Conservation (phyloP, 2,113 vertebrate species). For the Arenaria interpres region DNA sequence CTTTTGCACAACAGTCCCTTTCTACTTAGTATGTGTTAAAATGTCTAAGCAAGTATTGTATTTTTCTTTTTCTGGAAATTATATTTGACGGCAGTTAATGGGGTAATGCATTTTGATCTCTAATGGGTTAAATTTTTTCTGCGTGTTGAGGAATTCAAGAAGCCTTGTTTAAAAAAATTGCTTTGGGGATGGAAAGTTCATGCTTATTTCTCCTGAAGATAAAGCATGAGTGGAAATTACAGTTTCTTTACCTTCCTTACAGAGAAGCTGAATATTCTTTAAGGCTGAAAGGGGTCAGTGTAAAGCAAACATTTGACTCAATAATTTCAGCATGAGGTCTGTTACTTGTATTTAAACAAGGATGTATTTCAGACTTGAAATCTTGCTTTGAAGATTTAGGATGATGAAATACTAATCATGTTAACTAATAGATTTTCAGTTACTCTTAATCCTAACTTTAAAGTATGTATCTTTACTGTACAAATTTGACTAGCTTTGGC, state of each 20-base stretch:
- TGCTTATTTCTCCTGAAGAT: neutral
- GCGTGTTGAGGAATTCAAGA: neutral
- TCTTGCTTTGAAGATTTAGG: neutral
- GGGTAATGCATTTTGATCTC: neutral
- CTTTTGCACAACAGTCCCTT: neutral
- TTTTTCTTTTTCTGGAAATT: neutral
- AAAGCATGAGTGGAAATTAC: neutral
- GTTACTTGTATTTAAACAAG: neutral
- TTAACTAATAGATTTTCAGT: neutral
- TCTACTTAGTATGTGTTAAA: neutral
- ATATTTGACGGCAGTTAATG: neutral
- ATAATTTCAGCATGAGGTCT: neutral
- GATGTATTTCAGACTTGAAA: neutral
- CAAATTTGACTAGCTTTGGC: neutral
- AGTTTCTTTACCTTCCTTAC: neutral
- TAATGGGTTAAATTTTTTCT: neutral
- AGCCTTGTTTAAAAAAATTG: neutral
- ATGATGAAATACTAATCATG: neutral
- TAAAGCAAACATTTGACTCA: neutral
- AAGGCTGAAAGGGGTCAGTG: neutral
- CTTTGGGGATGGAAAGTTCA: neutral
- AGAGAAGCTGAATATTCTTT: neutral
- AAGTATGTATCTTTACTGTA: neutral
- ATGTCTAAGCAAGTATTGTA: neutral
- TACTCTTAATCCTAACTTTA: neutral